phyloP scores from a whole-genome alignment of 1,140 invertebrate genomes.

The roundworm (Caenorhabditis elegans) region DNA sequence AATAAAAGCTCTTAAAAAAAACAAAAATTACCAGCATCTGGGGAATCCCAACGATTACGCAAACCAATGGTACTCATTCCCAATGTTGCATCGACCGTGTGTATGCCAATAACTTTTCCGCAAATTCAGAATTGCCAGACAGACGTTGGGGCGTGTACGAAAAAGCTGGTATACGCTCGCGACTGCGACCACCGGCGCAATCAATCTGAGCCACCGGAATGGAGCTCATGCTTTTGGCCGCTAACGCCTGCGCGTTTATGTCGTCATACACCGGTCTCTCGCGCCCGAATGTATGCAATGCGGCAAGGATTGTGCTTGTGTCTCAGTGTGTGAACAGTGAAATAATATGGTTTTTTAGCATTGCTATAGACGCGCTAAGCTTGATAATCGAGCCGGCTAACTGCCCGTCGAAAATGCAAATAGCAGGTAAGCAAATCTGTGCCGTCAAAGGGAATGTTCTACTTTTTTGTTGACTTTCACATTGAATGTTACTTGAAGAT shows the following conservation, averaged over 20 bases:
- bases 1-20: too few species aligned
- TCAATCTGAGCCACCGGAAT: constrained; percentile 28
- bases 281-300: constrained; percentile 2
- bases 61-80: constrained; percentile 12
- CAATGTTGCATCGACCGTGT: constrained; percentile 12
- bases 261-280: constrained; percentile 25
- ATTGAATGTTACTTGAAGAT: background rate
- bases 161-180: background rate
- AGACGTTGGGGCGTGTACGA: constrained; percentile 10
- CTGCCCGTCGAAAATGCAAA: constrained; percentile 20
- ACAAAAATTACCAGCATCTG: background rate
- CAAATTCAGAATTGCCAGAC: constrained; percentile 20
- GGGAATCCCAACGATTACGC: constrained; percentile 22
- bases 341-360: constrained; percentile 22
- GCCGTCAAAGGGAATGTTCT: background rate
- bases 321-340: constrained; percentile 20
- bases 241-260: background rate
- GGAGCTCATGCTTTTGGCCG: background rate
- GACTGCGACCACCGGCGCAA: background rate
- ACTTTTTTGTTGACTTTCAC: background rate
- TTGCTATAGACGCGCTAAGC: background rate
- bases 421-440: constrained; percentile 10
- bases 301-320: constrained; percentile 11
- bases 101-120: background rate
- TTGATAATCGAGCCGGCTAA: constrained; percentile 26